Evolutionary conservation across 2,888 invertebrate genomes (phyloP), one percentile per base, ranked within the genome.

Genomic region (Campoletis raptor): DNA sequence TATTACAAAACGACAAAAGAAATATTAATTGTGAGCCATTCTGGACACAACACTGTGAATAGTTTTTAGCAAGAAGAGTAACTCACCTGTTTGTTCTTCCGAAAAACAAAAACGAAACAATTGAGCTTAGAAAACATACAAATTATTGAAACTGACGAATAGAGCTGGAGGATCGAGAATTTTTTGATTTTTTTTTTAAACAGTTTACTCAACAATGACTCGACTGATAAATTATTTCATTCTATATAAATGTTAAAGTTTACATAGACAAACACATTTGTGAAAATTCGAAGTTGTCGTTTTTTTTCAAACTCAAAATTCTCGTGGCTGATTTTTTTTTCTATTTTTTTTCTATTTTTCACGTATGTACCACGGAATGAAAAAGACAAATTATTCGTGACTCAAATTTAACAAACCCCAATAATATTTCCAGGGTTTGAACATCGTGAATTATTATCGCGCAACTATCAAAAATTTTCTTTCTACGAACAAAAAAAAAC

Each of bases 61-160:
- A 78, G 81, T 86, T 84, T 69, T 81, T 86, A 86, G 86, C 57
- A 10, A 66, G 37, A 40, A 69, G 61, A 72, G 78, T 37, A 78
- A 78, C 45, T 64, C 30, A 61, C 42, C 64, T 85, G 73, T 76
- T 84, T 80, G 52, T 73, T 80, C 67, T 81, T 78, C 76, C 67
- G 42, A 40, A 64, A 81, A 18, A 81, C 21, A 81, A 69, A 69
- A 74, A 76, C 73, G 74, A 86, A 67, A 37, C 61, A 80, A 88
- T 83, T 83, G 88, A 87, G 88, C 89, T 88, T 88, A 85, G 88
- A 84, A 72, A 74, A 37, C 66, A 77, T 67, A 73, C 45, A 30
- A 48, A 74, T 83, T 72, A 67, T 73, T 57, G 37, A 72, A 81
- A 78, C 74, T 30, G 37, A 77, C 40, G 40, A 81, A 57, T 83